phyloP scores from a whole-genome alignment of 2,888 invertebrate species.

The Gastrophysa polygoni region DNA sequence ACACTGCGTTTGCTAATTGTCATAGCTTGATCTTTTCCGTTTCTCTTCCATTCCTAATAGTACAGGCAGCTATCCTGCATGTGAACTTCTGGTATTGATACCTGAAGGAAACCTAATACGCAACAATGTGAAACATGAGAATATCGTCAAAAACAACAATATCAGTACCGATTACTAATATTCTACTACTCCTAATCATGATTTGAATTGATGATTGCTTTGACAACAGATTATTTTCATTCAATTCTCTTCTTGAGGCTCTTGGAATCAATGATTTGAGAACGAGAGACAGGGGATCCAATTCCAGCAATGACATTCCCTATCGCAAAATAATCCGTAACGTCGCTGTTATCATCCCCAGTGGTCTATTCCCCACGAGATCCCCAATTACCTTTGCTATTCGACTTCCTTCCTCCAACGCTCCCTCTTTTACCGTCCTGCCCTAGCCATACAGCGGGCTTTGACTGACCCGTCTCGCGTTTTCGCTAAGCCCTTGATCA shows the following conservation, averaged over 20 bases:
- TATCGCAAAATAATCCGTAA: constrained; percentile 4
- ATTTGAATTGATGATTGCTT: too few species aligned
- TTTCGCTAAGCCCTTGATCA: constrained; percentile 46
- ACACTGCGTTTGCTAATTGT: too few species aligned
- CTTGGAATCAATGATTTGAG: background rate
- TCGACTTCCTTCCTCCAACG: constrained; percentile 41
- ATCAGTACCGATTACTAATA: too few species aligned
- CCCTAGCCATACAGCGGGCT: constrained; percentile 30
- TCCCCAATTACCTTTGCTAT: constrained; percentile 47
- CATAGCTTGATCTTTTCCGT: too few species aligned
- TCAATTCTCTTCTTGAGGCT: background rate
- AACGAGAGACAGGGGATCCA: background rate
- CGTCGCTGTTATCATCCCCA: constrained; percentile 34
- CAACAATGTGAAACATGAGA: too few species aligned
- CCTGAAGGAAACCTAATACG: too few species aligned
- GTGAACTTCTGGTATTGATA: too few species aligned
- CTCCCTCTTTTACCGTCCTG: constrained; percentile 7
- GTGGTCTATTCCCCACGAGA: constrained; percentile 36
- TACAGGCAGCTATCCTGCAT: too few species aligned
- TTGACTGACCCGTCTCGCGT: constrained; percentile 41
- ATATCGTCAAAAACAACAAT: too few species aligned
- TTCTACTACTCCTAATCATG: too few species aligned
- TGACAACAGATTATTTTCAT: too few species aligned
- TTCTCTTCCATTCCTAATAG: too few species aligned
- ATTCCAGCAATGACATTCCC: background rate